Conservation (phyloP, 1,140 invertebrate genomes). For the Camponotus pennsylvanicus region DNA sequence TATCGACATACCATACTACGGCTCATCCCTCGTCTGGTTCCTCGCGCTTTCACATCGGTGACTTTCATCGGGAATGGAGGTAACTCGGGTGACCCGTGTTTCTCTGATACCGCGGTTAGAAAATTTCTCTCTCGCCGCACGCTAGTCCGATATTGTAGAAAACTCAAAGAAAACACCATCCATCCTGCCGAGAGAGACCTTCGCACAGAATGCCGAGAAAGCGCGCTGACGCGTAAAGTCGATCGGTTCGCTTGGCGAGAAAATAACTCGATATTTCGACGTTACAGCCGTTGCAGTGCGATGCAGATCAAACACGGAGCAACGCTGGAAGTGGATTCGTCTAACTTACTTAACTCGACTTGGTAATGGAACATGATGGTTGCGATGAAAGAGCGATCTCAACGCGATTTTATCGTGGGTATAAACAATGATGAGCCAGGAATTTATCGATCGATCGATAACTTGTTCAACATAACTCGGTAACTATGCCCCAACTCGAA, state of each 20-base stretch:
- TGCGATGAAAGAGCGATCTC: background rate
- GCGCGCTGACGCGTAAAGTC: slow-evolving; percentile 52
- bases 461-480: background rate
- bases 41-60: slow-evolving; percentile 35
- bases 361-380: slow-evolving; percentile 22
- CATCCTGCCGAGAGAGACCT: slow-evolving; percentile 23
- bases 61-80: slow-evolving; percentile 52
- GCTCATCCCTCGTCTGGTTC: slow-evolving; percentile 28
- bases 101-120: slow-evolving; percentile 44
- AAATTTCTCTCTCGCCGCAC: background rate
- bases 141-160: slow-evolving; percentile 53
- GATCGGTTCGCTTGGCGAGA: slow-evolving; percentile 47
- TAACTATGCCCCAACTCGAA: background rate
- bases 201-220: slow-evolving; percentile 36
- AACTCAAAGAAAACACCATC: slow-evolving; percentile 62
- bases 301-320: slow-evolving; percentile 13
- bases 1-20: slow-evolving; percentile 37
- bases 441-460: slow-evolving; percentile 5
- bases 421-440: background rate
- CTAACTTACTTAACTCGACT: slow-evolving; percentile 42
- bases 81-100: slow-evolving; percentile 42
- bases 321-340: slow-evolving; percentile 34
- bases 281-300: background rate
- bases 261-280: slow-evolving; percentile 56
- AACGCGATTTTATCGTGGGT: slow-evolving; percentile 25